Evolutionary conservation across 2,888 invertebrate genomes (phyloP), one percentile per base, ranked within the genome.

Genomic region (Epicampocera succincta): DNA sequence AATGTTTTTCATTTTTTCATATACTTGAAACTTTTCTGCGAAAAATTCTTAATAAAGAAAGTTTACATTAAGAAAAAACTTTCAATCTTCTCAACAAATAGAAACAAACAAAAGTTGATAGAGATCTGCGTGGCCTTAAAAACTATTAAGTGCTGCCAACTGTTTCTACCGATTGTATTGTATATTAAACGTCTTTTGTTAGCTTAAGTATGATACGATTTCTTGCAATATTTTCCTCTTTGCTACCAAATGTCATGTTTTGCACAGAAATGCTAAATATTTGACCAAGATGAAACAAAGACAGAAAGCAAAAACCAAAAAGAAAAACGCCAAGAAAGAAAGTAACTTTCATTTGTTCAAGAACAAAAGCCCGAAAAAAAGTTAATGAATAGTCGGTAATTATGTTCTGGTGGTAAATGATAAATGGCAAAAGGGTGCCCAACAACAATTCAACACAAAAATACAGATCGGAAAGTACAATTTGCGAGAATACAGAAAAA

Each of bases 381-480:
- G 17, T 69, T 77, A 56, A 48, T 77, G 69, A 69, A 63, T 56
- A 63, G 46, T 69, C 38, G 46, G 63, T 65, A 71, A 63, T 77
- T 77, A 77, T 71, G 54, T 40, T 69, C 29, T 5, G 12, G 56
- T 42, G 54, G 48, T 9, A 58, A 66, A 66, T 44, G 25, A 46
- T 65, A 21, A 21, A 52, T 46, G 25, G 6, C 19, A 74, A 42
- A 54, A 50, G 11, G 15, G 44, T 33, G 6, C 40, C 40, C 19
- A 42, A 56, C 19, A 58, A 66, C 9, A 52, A 15, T 68, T 63
- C n/a, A 19, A 42, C 65, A 66, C 1, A 42, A 72, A n/a, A 42
- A 38, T 33, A 54, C 66, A 25, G 21, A 42, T 15, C 9, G 12
- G 1, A 29, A 60, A 66, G 29, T 60, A 69, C 21, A 60, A 48